These are phyloP conservation scores for Drosophila nigricruria DNA, from an alignment of 2,888 invertebrate genomes.

Conservation along the genomic window DNA sequence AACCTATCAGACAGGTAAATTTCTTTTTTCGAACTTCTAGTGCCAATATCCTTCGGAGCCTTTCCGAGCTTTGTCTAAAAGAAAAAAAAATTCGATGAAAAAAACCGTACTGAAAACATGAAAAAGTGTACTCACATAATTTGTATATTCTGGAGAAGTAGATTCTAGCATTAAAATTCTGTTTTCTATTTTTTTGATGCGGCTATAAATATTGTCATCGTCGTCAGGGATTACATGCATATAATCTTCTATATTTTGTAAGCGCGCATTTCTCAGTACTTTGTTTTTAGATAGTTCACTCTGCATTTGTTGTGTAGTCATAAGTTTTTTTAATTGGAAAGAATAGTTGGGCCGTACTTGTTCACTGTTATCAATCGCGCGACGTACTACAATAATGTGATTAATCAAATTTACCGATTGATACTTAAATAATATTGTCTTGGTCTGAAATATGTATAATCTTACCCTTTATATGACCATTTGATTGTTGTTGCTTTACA, in stretches of 20 bases:
- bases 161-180: conserved; percentile 90
- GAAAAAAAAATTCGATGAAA: neutral
- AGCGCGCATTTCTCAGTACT: conserved; percentile 37
- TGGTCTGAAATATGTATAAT: neutral
- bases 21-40: conserved; percentile 21
- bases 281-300: conserved; percentile 79
- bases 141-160: conserved; percentile 92
- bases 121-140: conserved; percentile 86
- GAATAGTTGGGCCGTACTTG: conserved; percentile 87
- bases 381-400: conserved; percentile 87
- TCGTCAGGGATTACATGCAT: conserved; percentile 26
- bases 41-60: neutral
- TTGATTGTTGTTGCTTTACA: conserved; percentile 90
- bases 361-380: conserved; percentile 90
- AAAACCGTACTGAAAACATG: too few relatives aligned
- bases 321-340: conserved; percentile 85
- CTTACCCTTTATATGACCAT: conserved; percentile 92
- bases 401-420: neutral
- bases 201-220: conserved; percentile 87
- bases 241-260: conserved; percentile 62
- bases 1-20: conserved; percentile 31
- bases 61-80: conserved; percentile 36
- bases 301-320: conserved; percentile 66
- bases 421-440: neutral
- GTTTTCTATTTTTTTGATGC: conserved; percentile 91